Percentiles rank a stretch among this genome's conserved stretches.
phyloP scores from a whole-genome alignment of 2,113 vertebrate genomes.

The Platichthys stellatus region DNA sequence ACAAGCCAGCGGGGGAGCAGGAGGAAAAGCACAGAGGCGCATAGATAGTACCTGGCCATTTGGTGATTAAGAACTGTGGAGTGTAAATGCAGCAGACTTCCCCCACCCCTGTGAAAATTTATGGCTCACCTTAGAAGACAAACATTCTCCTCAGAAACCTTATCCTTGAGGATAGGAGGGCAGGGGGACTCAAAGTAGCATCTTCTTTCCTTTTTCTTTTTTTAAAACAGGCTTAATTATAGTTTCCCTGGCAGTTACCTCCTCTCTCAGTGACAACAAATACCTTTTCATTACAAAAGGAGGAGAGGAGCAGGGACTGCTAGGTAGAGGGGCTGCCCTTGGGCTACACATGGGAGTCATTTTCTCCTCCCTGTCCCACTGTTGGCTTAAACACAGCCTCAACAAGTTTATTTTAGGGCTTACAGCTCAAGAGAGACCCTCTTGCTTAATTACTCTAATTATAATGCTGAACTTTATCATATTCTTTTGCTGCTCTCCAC shows the following conservation, averaged over 20 bases:
- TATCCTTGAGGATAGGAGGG: conserved; percentile 71
- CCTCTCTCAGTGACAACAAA: conserved; percentile 81
- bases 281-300: conserved; percentile 81
- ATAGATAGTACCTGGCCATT: conserved; percentile 80
- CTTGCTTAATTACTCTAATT: conserved; percentile 75
- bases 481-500: conserved; percentile 68
- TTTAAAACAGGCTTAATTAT: conserved; percentile 73
- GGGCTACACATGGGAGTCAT: conserved; percentile 78
- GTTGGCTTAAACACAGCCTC: conserved; percentile 63
- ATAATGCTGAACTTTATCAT: conserved; percentile 75
- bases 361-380: conserved; percentile 68
- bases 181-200: conserved; percentile 65
- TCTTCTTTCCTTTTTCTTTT: conserved; percentile 53
- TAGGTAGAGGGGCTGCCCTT: conserved; percentile 61
- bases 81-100: conserved; percentile 64
- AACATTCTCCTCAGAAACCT: conserved; percentile 72
- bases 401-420: conserved; percentile 74
- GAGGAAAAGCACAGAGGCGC: conserved; percentile 37
- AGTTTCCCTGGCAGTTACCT: conserved; percentile 77
- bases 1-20: conserved; percentile 44
- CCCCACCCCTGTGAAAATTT: conserved; percentile 55
- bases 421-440: conserved; percentile 65
- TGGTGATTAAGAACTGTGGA: conserved; percentile 72
- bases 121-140: conserved; percentile 66
- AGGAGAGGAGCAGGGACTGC: conserved; percentile 60